A percentile compares a stretch with the other conserved stretches of the same genome.
phyloP scores from a whole-genome alignment of 2,113 vertebrate genomes.

The Megaleporinus macrocephalus region DNA sequence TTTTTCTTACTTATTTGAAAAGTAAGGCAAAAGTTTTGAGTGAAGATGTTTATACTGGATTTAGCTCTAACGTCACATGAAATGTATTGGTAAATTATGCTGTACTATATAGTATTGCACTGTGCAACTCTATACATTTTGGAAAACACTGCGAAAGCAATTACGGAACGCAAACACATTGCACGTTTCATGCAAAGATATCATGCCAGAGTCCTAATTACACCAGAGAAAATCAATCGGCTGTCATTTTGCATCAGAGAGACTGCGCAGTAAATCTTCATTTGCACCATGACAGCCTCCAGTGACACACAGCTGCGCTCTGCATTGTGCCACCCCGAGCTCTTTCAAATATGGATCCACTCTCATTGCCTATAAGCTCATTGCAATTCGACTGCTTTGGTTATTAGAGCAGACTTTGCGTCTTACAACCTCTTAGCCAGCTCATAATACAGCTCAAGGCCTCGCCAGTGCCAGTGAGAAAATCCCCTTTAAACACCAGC shows the following conservation, averaged over 20 bases:
- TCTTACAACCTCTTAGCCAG: constrained; percentile 43
- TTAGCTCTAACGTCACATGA: too few relatives aligned
- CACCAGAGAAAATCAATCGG: constrained; percentile 12
- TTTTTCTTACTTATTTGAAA: too few relatives aligned
- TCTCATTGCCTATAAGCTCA: constrained; percentile 51
- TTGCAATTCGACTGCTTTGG: constrained; percentile 50
- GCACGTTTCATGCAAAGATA: not conserved
- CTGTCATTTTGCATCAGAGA: constrained; percentile 1
- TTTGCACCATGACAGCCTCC: constrained; percentile 1
- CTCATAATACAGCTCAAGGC: constrained; percentile 55
- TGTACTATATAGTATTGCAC: too few relatives aligned
- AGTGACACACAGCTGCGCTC: not conserved
- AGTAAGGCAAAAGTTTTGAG: too few relatives aligned
- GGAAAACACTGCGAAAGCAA: not conserved
- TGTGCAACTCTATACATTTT: not conserved
- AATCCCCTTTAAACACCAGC: constrained; percentile 41
- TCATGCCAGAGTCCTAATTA: not conserved
- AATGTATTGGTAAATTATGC: too few relatives aligned
- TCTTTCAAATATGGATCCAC: constrained; percentile 44
- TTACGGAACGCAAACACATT: not conserved
- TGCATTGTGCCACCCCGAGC: not conserved
- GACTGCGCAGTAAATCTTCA: not conserved
- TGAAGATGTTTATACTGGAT: too few relatives aligned
- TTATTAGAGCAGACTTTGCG: constrained; percentile 50
- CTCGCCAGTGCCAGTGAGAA: constrained; percentile 20